Conservation (phyloP, 1,140 invertebrate genomes). For the Pectinophora gossypiella region DNA sequence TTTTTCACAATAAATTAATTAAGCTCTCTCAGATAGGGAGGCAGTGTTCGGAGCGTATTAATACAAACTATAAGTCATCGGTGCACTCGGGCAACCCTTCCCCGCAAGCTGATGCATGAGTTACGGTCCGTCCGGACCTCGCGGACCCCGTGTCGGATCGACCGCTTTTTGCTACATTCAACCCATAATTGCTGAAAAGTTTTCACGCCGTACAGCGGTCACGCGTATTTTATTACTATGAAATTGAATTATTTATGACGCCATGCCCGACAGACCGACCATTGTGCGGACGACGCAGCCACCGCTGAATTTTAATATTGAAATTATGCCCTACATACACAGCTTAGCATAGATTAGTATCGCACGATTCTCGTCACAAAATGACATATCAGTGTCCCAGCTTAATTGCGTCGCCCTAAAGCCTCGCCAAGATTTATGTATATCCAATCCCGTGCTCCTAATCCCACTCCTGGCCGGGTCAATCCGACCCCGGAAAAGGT, state of each 20-base stretch:
- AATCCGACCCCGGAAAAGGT: conserved; percentile 72
- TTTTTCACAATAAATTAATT: conserved; percentile 47
- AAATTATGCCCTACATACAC: conserved; percentile 49
- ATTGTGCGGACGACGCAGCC: conserved; percentile 48
- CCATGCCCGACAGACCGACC: conserved; percentile 50
- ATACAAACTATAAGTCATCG: conserved; percentile 68
- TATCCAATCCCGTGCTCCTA: conserved; percentile 71
- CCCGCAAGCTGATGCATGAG: conserved; percentile 72
- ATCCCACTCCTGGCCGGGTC: conserved; percentile 68
- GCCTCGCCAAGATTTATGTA: conserved; percentile 71
- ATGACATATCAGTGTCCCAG: conserved; percentile 65
- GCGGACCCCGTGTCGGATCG: conserved; percentile 52
- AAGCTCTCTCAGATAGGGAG: conserved; percentile 47
- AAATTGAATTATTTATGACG: conserved; percentile 75
- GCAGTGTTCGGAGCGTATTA: conserved; percentile 52
- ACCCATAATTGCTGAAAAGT: conserved; percentile 74
- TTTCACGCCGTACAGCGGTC: conserved; percentile 68
- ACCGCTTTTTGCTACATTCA: conserved; percentile 71
- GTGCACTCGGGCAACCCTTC: conserved; percentile 67
- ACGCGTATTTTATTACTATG: conserved; percentile 75
- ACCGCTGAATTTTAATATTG: conserved; percentile 69
- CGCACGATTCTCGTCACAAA: conserved; percentile 48
- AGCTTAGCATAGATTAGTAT: conserved; percentile 52
- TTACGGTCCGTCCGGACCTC: conserved; percentile 51
- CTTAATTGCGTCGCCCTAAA: conserved; percentile 69